These are phyloP conservation scores for Numenius arquata DNA, from an alignment of 2,113 vertebrate genomes.

Conservation along the genomic window DNA sequence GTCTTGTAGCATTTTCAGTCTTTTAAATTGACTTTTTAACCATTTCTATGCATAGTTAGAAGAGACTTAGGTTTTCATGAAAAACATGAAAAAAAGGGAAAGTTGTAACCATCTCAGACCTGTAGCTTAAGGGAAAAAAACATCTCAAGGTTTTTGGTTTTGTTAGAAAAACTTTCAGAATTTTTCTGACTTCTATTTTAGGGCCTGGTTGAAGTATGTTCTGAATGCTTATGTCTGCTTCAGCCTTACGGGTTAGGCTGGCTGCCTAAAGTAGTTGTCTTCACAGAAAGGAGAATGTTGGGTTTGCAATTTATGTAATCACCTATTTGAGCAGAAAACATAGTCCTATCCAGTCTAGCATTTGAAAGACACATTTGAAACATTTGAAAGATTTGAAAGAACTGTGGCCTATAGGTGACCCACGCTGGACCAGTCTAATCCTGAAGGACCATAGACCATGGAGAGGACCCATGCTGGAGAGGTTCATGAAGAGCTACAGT, in stretches of 20 bases:
- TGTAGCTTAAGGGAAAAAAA: background rate
- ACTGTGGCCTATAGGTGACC: fast-evolving
- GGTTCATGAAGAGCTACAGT: background rate
- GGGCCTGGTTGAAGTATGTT: background rate
- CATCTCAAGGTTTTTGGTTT: background rate
- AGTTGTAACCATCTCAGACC: background rate
- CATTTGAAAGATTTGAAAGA: background rate
- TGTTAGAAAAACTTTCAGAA: background rate
- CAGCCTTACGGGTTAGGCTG: background rate
- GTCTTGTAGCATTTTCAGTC: background rate
- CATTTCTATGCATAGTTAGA: background rate
- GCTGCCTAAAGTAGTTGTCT: background rate
- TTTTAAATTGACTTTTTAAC: background rate
- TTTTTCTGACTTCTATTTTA: background rate
- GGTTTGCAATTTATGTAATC: background rate
- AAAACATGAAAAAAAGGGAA: background rate
- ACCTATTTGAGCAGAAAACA: background rate
- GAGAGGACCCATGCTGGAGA: background rate
- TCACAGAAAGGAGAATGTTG: background rate
- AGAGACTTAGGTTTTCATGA: background rate
- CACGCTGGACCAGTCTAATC: background rate
- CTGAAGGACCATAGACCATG: background rate
- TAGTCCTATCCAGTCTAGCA: background rate
- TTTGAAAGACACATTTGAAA: background rate
- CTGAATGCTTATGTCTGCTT: too few relatives aligned